Evolutionary conservation across 2,888 invertebrate species (phyloP).

Genomic region (Pseudanteris insignis): DNA sequence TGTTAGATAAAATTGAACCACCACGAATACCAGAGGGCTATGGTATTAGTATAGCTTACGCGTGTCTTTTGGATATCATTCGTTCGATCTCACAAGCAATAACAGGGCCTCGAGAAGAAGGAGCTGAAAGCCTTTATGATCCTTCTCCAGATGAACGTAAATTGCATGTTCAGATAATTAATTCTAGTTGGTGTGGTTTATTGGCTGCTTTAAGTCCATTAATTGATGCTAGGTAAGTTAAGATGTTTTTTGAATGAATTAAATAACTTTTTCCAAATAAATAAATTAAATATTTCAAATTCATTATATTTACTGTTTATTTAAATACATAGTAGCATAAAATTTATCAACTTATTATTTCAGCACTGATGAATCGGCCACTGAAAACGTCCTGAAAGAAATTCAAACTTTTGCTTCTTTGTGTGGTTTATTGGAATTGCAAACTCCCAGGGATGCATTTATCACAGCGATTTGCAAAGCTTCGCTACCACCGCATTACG

Average conservation of each 20-base stretch:
- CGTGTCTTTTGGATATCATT: constrained; percentile 91
- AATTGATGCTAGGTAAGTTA: constrained; percentile 81
- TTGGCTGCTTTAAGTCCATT: constrained; percentile 90
- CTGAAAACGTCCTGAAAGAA: constrained; percentile 90
- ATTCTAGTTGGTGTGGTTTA: constrained; percentile 95
- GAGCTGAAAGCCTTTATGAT: constrained; percentile 61
- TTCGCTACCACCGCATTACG: constrained; percentile 95
- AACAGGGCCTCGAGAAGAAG: constrained; percentile 69
- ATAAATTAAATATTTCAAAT: too few relatives aligned
- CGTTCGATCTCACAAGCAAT: constrained; percentile 83
- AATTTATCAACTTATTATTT: neutral
- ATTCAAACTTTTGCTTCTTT: constrained; percentile 90
- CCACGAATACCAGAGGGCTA: constrained; percentile 96
- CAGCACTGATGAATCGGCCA: constrained; percentile 88
- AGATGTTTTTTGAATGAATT: too few relatives aligned
- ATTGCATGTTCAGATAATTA: constrained; percentile 80
- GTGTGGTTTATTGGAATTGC: constrained; percentile 83
- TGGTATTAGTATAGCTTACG: constrained; percentile 94
- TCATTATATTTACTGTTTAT: neutral
- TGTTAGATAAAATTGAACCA: constrained; percentile 95
- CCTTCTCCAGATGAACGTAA: constrained; percentile 67
- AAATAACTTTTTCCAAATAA: too few relatives aligned
- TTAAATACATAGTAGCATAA: neutral
- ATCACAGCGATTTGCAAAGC: constrained; percentile 94
- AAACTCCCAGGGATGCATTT: constrained; percentile 90